A percentile compares a stretch with the other conserved stretches of the same genome.
Conservation (phyloP, 2,797 vertebrate species). For the Darevskia mixta region DNA sequence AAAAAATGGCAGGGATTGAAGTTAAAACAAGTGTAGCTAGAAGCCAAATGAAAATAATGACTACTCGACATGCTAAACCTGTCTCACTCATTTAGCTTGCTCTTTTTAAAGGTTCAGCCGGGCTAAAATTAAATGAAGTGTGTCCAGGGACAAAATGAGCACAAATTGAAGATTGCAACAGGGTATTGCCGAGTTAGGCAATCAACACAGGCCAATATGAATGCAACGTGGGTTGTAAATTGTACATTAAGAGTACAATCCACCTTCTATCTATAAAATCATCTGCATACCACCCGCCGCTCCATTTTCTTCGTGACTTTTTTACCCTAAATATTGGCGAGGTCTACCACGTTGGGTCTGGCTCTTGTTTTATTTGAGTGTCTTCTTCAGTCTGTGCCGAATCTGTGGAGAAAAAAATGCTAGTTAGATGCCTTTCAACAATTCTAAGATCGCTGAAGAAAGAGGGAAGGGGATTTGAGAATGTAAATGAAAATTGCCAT, state of each 20-base stretch:
- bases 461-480: background rate
- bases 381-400: conserved; percentile 68
- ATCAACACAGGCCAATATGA: conserved; percentile 23
- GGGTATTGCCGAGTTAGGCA: conserved; percentile 10
- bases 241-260: conserved; percentile 1
- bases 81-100: background rate
- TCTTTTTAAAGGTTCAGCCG: background rate
- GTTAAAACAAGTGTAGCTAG: conserved; percentile 56
- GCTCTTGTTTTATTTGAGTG: conserved; percentile 77
- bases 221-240: background rate
- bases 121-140: background rate
- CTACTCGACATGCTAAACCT: background rate
- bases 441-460: background rate
- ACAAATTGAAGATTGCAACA: background rate
- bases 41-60: background rate
- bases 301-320: background rate
- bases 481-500: background rate
- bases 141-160: background rate
- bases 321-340: conserved; percentile 68
- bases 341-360: conserved; percentile 76
- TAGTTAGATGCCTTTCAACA: background rate
- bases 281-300: conserved; percentile 12
- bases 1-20: conserved; percentile 55
- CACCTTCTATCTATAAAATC: background rate
- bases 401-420: conserved; percentile 68